phyloP scores from a whole-genome alignment of 2,888 invertebrate species.

The Acanthacorydalis orientalis region DNA sequence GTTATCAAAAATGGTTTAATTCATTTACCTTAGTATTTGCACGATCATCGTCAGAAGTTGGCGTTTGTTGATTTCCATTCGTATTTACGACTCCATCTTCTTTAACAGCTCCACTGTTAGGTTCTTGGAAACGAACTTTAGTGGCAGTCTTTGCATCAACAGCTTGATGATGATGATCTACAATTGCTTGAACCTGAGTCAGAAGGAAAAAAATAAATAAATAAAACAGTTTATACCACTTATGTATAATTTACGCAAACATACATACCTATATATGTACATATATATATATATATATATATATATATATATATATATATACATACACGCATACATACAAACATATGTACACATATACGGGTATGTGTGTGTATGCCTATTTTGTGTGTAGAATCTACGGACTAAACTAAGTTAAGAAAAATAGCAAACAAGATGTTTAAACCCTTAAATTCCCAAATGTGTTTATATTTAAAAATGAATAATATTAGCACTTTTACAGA shows the following conservation, averaged over 20 bases:
- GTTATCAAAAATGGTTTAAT: background rate
- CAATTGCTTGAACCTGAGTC: conserved; percentile 77
- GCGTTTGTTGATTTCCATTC: background rate
- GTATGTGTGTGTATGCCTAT: too few relatives aligned
- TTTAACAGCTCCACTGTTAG: conserved; percentile 7
- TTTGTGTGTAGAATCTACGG: too few relatives aligned
- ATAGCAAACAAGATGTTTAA: too few relatives aligned
- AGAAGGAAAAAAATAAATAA: conserved; percentile 3
- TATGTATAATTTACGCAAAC: background rate
- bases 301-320: background rate
- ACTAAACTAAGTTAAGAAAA: too few relatives aligned
- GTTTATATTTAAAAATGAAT: too few relatives aligned
- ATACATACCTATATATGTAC: background rate
- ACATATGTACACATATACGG: background rate
- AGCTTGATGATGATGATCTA: conserved; percentile 76
- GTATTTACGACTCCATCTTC: conserved; percentile 1
- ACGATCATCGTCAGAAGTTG: conserved; percentile 2
- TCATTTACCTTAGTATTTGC: conserved; percentile 1
- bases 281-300: background rate
- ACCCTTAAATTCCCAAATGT: too few relatives aligned
- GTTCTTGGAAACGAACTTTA: conserved; percentile 75
- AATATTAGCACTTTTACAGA: too few relatives aligned
- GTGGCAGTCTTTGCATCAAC: conserved; percentile 56
- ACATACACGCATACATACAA: background rate
- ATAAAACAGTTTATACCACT: background rate